phyloP scores from a whole-genome alignment of 1,140 invertebrate species.

The Diabrotica undecimpunctata region DNA sequence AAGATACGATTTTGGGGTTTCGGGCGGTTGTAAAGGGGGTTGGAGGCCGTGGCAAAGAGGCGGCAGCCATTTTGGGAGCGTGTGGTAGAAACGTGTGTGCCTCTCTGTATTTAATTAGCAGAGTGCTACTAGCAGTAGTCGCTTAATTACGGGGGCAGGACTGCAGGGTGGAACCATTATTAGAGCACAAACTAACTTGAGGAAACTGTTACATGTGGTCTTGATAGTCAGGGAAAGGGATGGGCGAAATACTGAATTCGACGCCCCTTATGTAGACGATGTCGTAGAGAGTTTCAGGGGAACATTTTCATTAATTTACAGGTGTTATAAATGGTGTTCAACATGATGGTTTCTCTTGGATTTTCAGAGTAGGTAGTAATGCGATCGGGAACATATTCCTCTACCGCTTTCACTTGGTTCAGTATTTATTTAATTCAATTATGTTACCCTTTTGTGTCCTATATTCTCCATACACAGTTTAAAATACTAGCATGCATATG shows the following conservation, averaged over 20 bases:
- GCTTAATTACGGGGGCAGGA: conserved; percentile 43
- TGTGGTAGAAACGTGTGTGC: conserved; percentile 41
- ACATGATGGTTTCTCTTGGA: too few relatives aligned
- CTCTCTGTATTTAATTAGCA: conserved; percentile 44
- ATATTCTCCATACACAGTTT: too few relatives aligned
- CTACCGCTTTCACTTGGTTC: too few relatives aligned
- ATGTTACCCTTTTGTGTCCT: too few relatives aligned
- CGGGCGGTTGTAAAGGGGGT: conserved; percentile 9
- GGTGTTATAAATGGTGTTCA: too few relatives aligned
- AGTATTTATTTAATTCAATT: too few relatives aligned
- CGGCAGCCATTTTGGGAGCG: conserved; percentile 41
- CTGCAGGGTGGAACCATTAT: conserved; percentile 41
- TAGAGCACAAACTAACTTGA: conserved; percentile 37
- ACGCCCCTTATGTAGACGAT: too few relatives aligned
- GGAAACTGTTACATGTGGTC: conserved; percentile 43
- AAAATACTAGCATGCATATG: too few relatives aligned
- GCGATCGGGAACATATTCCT: too few relatives aligned
- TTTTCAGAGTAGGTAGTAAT: too few relatives aligned
- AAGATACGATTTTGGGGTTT: conserved; percentile 5
- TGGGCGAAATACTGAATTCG: not conserved
- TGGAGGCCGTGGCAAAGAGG: conserved; percentile 21
- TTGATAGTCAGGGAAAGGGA: conserved; percentile 29
- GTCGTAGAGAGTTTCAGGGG: too few relatives aligned
- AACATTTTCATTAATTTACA: too few relatives aligned
- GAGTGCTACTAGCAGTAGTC: conserved; percentile 30